Evolutionary conservation across 2,888 invertebrate genomes (phyloP), one percentile per base, ranked within the genome.

Genomic region (Leptopterna dolabrata): DNA sequence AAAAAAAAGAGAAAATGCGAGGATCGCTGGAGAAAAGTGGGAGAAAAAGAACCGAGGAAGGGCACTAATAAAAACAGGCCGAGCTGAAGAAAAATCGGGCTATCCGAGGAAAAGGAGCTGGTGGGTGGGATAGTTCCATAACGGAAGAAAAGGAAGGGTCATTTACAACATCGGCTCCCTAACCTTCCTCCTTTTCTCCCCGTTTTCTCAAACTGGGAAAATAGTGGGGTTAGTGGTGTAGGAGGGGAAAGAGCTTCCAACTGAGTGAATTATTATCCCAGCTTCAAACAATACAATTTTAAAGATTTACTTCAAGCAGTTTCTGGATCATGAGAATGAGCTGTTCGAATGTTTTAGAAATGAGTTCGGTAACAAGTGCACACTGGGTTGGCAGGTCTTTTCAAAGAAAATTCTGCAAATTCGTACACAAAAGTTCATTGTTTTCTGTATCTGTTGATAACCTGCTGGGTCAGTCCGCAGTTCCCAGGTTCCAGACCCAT

Each of bases 11-110:
- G 19, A 30, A 16, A 29, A 24, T 19, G 81, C 19, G 81, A 30
- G 55, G 51, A 30, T 81, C 51, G 27, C 45, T n/a, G n/a, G n/a
- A n/a, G 81, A 51, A 45, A 88, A 87, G 87, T 71, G 45, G 81
- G 30, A 47, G 81, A 87, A 81, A 63, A 70, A 51, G 83, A n/a
- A 55, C 63, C 36, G 2, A 36, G 27, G 24, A 24, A 24, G 63
- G 63, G 63, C 86, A 83, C 87, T 88, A 89, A 88, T 88, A 89
- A 89, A 89, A 89, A 89, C 88, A 70, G 82, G 82, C 82, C 73
- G 16, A 84, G 43, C 29, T 43, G 3, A 78, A 87, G 88, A 89
- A 87, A 89, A 87, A 89, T 89, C 88, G 88, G 51, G 70, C 88
- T 55, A 83, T 87, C 85, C 73, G 43, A 16, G 55, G 30, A 47